Evolutionary conservation across 2,113 vertebrate genomes (phyloP), one percentile per base, ranked within the genome.

Genomic region (Reinhardtius hippoglossoides): DNA sequence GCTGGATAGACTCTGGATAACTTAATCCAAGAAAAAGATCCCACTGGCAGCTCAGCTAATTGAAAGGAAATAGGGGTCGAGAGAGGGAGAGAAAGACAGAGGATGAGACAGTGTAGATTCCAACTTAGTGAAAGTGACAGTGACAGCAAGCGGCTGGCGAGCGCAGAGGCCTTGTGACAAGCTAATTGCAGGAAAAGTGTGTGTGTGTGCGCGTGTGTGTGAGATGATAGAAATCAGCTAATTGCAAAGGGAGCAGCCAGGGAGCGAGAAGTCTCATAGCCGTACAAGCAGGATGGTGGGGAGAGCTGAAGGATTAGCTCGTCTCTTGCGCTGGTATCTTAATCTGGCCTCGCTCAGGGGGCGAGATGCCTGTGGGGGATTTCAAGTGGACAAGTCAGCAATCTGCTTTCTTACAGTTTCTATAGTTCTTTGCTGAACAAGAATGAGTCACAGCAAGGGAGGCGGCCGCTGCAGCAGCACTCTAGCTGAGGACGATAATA

Each of bases 11-110:
- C 76, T 52, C 70, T 52, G 70, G 76, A 91, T 87, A 86, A 83
- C 78, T 86, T 89, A 82, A 86, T 92, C 54, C 18, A 35, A 79
- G 80, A 71, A 66, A 78, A 84, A 81, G 55, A 78, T 80, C 80
- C 86, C 40, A 31, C 69, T 91, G 87, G 88, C 88, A 88, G 86
- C 84, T 82, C 58, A 23, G 78, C 84, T 92, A 90, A 94, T 89
- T 94, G 91, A 90, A 90, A 89, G 91, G 90, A 92, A 94, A 93
- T 87, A 65, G 78, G 68, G 73, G 73, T 85, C 54, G 76, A 82
- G 81, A 86, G 81, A 78, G 52, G 31, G 31, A 60, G 71, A 61
- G 78, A 56, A 55, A 50, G 67, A 56, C 40, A 57, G 42, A 73
- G 46, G 81, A 85, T 40, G 76, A 83, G 81, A 67, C 71, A 15